These are phyloP conservation scores for Pycnomerus fuliginosus DNA, from an alignment of 2,888 invertebrate genomes.

Conservation along the genomic window DNA sequence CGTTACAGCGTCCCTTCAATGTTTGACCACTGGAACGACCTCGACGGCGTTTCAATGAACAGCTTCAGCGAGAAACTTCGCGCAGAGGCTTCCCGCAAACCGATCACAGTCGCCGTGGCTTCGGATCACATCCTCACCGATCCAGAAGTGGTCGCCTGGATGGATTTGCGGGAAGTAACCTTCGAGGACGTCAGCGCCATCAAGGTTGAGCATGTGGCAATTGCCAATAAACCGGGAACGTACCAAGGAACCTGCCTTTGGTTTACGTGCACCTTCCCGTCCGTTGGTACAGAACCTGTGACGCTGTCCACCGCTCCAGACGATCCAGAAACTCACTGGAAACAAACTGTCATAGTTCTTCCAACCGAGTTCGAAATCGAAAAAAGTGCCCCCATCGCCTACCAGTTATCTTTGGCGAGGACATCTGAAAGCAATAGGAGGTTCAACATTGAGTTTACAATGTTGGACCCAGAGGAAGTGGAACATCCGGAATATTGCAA, in stretches of 20 bases:
- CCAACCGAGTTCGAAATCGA: constrained; percentile 63
- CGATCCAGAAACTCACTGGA: constrained; percentile 67
- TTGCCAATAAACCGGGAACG: constrained; percentile 59
- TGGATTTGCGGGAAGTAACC: constrained; percentile 66
- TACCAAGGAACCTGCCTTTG: constrained; percentile 78
- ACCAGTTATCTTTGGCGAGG: constrained; percentile 63
- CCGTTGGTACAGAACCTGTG: constrained; percentile 47
- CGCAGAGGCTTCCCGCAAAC: constrained; percentile 62
- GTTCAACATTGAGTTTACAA: constrained; percentile 69
- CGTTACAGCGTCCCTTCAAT: constrained; percentile 63
- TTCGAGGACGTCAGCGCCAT: constrained; percentile 62
- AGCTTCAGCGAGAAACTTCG: constrained; percentile 65
- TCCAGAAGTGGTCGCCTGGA: constrained; percentile 65
- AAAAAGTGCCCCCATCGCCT: constrained; percentile 67
- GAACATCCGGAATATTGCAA: constrained; percentile 77
- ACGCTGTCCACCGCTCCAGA: constrained; percentile 61
- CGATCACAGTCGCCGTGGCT: constrained; percentile 62
- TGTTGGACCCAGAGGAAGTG: constrained; percentile 66
- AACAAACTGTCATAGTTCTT: constrained; percentile 73
- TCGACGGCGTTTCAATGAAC: constrained; percentile 79
- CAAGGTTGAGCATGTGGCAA: constrained; percentile 62
- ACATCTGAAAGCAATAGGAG: constrained; percentile 56
- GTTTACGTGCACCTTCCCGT: constrained; percentile 77
- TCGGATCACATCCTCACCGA: constrained; percentile 64
- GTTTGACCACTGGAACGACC: constrained; percentile 73